Conservation (phyloP, 2,797 vertebrate genomes). For the Dromococcyx pavoninus region DNA sequence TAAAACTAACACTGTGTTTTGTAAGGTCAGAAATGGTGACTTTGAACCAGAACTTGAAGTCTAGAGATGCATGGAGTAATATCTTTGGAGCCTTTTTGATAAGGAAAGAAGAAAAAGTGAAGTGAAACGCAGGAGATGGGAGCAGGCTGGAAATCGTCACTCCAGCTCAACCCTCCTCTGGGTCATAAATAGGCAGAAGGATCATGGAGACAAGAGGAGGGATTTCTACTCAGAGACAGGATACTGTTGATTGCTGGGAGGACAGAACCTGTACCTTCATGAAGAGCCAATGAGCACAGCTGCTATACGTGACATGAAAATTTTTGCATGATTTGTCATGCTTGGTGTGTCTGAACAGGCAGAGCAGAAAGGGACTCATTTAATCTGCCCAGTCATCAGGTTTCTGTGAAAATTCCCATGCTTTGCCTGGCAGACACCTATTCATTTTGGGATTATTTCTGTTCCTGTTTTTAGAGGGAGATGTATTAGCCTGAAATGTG, state of each 20-base stretch:
- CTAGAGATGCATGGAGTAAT: background rate
- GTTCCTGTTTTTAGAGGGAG: background rate
- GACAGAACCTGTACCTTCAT: background rate
- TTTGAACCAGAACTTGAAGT: background rate
- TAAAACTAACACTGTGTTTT: background rate
- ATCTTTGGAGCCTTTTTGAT: background rate
- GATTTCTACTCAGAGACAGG: background rate
- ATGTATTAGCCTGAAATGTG: background rate
- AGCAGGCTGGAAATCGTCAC: background rate
- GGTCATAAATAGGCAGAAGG: background rate
- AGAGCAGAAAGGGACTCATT: background rate
- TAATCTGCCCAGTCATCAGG: background rate
- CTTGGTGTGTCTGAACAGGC: background rate
- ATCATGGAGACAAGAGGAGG: background rate
- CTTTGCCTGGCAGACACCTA: background rate
- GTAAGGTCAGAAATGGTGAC: background rate
- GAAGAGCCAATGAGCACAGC: fast-evolving
- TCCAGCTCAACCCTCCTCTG: background rate
- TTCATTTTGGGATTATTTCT: background rate
- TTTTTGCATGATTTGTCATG: background rate
- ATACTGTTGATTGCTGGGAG: background rate
- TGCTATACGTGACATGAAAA: background rate
- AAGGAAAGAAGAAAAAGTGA: background rate
- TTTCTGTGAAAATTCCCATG: background rate
- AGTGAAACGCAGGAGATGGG: background rate